Base-by-base conservation (phyloP, 2,113 vertebrate genomes). In the Syngnathus typhle region DNA sequence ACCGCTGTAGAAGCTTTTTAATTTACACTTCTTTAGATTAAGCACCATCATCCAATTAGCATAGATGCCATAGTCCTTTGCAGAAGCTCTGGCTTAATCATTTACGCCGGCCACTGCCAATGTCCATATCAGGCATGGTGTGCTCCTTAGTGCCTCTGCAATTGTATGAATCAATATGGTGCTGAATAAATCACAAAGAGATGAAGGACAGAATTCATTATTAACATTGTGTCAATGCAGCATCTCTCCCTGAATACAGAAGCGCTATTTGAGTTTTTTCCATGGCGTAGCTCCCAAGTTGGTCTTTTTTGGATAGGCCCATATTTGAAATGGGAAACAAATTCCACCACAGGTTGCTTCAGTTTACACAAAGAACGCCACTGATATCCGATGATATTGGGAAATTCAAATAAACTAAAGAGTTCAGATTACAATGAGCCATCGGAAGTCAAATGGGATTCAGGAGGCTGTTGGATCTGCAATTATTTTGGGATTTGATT, bases 11-110 rank as follows among this genome's bases (percentile, higher is more conserved):
- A 86, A 81, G 76, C 74, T 78, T 46, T 81, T 83, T 83, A 73
- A 79, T 84, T 82, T 76, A 70, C 85, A 82, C 77, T 85, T 81
- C 70, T 87, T 87, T 81, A 79, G 76, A 83, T 86, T 77, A 81
- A 71, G 72, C 75, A 78, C 73, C 69, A 69, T 81, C 77, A 80
- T 74, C 59, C 74, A 68, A 78, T 84, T 81, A 85, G 79, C 73
- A 80, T 82, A 72, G 81, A 84, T 65, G 76, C 78, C 72, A 75
- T 46, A 67, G 64, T 71, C 77, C 60, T 67, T 81, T 83, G 82
- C 74, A 83, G 60, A 64, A 69, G 68, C 54, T 69, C 88, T 82
- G 85, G 74, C 82, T 85, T 80, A 80, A 85, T 85, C 81, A 85
- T 88, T 85, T 72, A 81, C 75, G 69, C 83, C 58, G 75, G 67